phyloP scores from a whole-genome alignment of 2,113 vertebrate species.

The Solenodon paradoxus region DNA sequence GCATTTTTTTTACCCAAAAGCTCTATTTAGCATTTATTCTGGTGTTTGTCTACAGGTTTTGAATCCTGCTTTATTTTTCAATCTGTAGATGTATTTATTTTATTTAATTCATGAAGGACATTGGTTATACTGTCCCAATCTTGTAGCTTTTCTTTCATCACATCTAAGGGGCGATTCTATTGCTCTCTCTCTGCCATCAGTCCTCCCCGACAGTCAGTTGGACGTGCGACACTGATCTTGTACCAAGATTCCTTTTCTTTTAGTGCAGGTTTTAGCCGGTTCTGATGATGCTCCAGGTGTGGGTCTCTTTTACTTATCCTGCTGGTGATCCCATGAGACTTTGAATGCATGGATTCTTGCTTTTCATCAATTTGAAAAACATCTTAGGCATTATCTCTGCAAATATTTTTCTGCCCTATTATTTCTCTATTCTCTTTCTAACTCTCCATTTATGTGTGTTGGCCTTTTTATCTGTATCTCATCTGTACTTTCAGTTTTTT shows the following conservation, averaged over 20 bases:
- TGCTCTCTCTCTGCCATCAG: neutral
- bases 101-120: neutral
- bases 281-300: neutral
- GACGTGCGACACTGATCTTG: no score
- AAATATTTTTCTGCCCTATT: neutral
- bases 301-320: neutral
- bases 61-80: neutral
- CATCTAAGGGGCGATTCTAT: rapidly evolving
- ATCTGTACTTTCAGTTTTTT: neutral
- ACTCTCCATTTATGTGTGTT: no score
- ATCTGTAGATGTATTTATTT: neutral
- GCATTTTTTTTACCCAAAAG: neutral
- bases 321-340: neutral
- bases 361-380: neutral
- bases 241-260: no score
- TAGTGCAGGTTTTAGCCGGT: neutral
- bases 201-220: neutral
- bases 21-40: neutral
- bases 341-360: neutral
- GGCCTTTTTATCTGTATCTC: no score
- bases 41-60: rapidly evolving
- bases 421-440: neutral
- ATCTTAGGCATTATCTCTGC: neutral
- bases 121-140: neutral
- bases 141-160: neutral